Evolutionary conservation across 2,888 invertebrate species (phyloP), one percentile per base, ranked within the genome.

Genomic region (Auanema sp.): DNA sequence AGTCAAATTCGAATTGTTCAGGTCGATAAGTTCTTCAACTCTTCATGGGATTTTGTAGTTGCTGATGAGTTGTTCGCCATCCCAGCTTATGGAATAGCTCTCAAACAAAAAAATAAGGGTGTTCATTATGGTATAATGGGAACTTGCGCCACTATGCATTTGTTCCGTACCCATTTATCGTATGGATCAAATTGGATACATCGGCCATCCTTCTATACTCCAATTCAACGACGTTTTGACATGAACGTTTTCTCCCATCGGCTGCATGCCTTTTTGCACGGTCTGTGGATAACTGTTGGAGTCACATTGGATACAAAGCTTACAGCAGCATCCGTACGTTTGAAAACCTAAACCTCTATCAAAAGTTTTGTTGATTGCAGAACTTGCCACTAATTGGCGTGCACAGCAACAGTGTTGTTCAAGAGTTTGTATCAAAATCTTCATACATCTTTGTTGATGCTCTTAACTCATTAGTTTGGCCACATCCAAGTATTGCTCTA

Each of bases 1-100:
- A n/a, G 6, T 47, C 16, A 47, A 8, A 3, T 33, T 16, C 18
- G 24, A 42, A 16, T 16, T 21, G 10, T 63, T 58, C 47, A 63
- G 63, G 18, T 58, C 11, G 54, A 18, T 51, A 23, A 41, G 2
- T 40, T 75, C 10, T 43, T 71, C 42, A 64, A 68, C 50, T 52
- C 41, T 21, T 14, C 58, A 12, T 75, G 73, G 73, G 75, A 75
- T 49, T 42, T 75, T 25, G 55, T 75, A 0, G 61, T 75, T 1
- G 54, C 67, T 23, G 75, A 75, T 51, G 70, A 75, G 40, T 47
- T 75, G 8, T 75, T 75, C 56, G 64, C 68, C 14, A 57, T 68
- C 12, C 56, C 68, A 33, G 61, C 66, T 1, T 65, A 68, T 42
- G 69, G 64, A 5, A 25, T 75, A 14, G 69, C 66, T 10, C 41